Evolutionary conservation across 2,113 vertebrate species (phyloP).

Genomic region (Asarcornis scutulata): DNA sequence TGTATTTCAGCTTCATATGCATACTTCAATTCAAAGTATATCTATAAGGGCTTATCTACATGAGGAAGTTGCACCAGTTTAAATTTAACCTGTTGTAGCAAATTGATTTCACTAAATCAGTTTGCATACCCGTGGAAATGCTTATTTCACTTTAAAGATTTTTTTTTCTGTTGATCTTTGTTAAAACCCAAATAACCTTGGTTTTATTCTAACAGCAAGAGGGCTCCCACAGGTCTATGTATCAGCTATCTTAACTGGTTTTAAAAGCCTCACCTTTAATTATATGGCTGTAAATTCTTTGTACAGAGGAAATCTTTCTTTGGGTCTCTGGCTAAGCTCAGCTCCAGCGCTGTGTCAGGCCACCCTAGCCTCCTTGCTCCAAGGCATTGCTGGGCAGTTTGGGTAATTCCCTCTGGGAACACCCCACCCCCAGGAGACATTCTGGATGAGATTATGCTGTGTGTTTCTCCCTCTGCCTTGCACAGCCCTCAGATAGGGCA

Average conservation of each 20-base stretch:
- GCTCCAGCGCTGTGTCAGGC: rapidly evolving
- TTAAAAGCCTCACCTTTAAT: neutral
- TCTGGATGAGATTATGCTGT: neutral
- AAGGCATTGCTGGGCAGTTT: neutral
- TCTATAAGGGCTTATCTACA: neutral
- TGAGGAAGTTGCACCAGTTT: neutral
- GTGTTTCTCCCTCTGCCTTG: rapidly evolving
- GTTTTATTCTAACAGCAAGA: neutral
- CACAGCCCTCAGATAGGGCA: neutral
- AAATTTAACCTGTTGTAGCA: conserved; percentile 18
- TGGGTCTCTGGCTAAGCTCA: neutral
- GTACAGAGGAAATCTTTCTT: neutral
- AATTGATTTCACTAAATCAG: conserved; percentile 35
- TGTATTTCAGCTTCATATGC: neutral
- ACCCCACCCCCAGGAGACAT: neutral
- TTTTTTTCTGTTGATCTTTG: neutral
- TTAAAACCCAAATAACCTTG: conserved; percentile 30
- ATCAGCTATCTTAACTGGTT: neutral
- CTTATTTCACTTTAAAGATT: conserved; percentile 19
- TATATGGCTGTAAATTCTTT: neutral
- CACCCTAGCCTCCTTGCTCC: rapidly evolving
- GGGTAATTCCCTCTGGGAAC: neutral
- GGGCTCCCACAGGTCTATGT: neutral
- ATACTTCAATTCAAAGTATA: neutral
- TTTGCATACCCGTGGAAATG: conserved; percentile 32